Evolutionary conservation across 2,797 vertebrate genomes (phyloP), one percentile per base, ranked within the genome.

Genomic region (Spinus pinus): DNA sequence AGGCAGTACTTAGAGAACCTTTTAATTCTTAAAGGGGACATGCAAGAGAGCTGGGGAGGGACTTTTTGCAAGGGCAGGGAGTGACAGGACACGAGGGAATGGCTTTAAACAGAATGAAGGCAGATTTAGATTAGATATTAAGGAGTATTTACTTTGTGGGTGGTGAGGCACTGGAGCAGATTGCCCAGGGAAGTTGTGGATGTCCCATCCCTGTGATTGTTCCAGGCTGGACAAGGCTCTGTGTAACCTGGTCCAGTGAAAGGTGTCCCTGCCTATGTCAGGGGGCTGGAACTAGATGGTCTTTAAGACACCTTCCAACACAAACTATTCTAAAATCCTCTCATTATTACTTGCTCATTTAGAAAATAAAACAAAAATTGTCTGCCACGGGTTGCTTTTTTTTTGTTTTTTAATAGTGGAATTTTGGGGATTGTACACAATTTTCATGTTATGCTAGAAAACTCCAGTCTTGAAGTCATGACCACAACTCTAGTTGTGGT

Each of bases 351-450:
- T 28, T 82, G 35, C 28, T 70, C 4, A 14, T 69, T 73, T 65
- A 53, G 58, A 64, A 91, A 91, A 75, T 5, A 19, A 81, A 91
- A 75, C 4, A 19, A 81, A 84, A 80, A 17, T 12, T 44, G 37
- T 47, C 41, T 77, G 7, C 11, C 7, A 8, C 8, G 0, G 3
- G 15, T 13, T 35, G 24, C 2, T 3, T n/a, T 17, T 37, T 14
- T n/a, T 53, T 54, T n/a, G n/a, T 14, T 54, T 33, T 16, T 74
- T 73, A 65, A 20, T 39, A 1, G 1, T 54, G 22, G 50, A 12
- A 30, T 69, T 78, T 74, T 44, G 17, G 6, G 6, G 15, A 11
- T 58, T 81, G 7, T 73, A 24, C 8, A 4, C 2, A 4, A 25
- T 28, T 71, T 42, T 64, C 31, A 15, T 3, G 3, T 78, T 74